A percentile compares a stretch with the other conserved stretches of the same genome.
Conservation (phyloP, 1,140 invertebrate species). For the Sinella curviseta region DNA sequence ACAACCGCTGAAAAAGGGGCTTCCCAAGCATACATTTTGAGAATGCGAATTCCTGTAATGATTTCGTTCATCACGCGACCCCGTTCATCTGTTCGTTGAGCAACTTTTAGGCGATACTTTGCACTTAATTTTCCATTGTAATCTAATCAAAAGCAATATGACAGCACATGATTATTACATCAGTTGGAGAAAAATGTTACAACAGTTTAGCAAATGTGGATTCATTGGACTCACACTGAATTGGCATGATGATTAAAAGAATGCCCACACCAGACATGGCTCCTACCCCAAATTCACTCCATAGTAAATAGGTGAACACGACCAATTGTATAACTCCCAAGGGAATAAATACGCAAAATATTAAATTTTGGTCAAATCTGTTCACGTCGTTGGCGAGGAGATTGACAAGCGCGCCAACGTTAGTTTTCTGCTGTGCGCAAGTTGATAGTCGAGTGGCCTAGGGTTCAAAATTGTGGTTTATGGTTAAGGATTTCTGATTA, state of each 20-base stretch:
- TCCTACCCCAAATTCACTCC: constrained; percentile 68
- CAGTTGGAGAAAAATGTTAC: no score
- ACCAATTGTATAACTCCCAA: constrained; percentile 77
- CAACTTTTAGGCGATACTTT: constrained; percentile 65
- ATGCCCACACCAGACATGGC: constrained; percentile 74
- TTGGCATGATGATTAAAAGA: constrained; percentile 75
- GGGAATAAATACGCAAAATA: constrained; percentile 74
- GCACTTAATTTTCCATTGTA: constrained; percentile 71
- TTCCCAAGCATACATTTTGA: constrained; percentile 88
- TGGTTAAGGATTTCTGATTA: not conserved
- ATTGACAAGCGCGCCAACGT: constrained; percentile 85
- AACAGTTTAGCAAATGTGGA: not conserved
- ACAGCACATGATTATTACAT: not conserved
- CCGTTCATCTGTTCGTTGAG: constrained; percentile 75
- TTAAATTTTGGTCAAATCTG: constrained; percentile 67
- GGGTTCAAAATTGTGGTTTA: not conserved
- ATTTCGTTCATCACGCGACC: constrained; percentile 87
- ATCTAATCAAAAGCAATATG: constrained; percentile 55
- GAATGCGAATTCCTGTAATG: constrained; percentile 79
- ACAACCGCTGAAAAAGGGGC: constrained; percentile 71
- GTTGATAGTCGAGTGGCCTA: constrained; percentile 60
- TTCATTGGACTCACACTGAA: constrained; percentile 67
- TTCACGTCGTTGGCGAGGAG: constrained; percentile 76
- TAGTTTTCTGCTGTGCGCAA: constrained; percentile 72
- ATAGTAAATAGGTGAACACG: constrained; percentile 75